Conservation (phyloP, 1,140 invertebrate genomes). For the Drosophila pseudoobscura region DNA sequence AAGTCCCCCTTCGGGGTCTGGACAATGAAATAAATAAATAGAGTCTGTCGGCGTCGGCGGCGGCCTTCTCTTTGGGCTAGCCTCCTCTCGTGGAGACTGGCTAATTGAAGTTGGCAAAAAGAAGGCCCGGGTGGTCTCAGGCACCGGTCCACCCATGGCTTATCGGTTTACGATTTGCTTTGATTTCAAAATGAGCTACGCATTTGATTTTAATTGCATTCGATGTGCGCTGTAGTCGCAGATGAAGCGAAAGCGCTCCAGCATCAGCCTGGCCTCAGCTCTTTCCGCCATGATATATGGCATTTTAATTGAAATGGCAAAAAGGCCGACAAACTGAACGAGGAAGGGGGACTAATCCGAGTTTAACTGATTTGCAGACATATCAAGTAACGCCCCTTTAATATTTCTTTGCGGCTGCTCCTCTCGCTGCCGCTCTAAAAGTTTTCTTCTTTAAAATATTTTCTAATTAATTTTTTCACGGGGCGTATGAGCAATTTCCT, state of each 20-base stretch:
- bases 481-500: constrained; percentile 40
- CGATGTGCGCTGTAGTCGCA: constrained; percentile 57
- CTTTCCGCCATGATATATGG: constrained; percentile 64
- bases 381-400: constrained; percentile 56
- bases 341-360: constrained; percentile 27
- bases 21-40: constrained; percentile 68
- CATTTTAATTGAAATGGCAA: constrained; percentile 79
- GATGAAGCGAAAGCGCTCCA: constrained; percentile 14
- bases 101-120: constrained; percentile 58
- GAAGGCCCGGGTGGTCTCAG: constrained; percentile 28
- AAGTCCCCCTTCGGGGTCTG: constrained; percentile 10
- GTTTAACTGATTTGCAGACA: constrained; percentile 55
- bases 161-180: constrained; percentile 77
- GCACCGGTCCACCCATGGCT: constrained; percentile 33
- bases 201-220: constrained; percentile 80
- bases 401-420: constrained; percentile 3
- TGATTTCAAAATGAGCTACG: constrained; percentile 68
- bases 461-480: constrained; percentile 40
- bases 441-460: constrained; percentile 5
- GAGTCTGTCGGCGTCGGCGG: constrained; percentile 2
- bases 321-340: constrained; percentile 25
- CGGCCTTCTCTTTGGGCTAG: constrained; percentile 11
- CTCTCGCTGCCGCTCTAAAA: too few relatives aligned
- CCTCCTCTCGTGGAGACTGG: constrained; percentile 15
- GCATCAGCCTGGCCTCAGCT: neutral